Evolutionary conservation across 1,140 invertebrate species (phyloP), one percentile per base, ranked within the genome.

Genomic region (Drosophila tristis): DNA sequence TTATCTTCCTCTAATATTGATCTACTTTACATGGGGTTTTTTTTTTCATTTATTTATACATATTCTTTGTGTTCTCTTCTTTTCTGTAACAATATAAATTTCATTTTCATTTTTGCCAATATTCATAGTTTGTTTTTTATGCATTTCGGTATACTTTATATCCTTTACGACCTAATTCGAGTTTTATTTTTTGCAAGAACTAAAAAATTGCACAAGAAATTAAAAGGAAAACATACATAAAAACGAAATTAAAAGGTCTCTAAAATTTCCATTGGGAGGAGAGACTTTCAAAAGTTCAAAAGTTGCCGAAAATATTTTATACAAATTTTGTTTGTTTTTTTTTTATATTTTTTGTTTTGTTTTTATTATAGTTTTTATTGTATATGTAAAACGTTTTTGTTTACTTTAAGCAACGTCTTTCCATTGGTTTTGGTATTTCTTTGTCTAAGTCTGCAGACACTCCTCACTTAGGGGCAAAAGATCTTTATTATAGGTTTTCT

Each of bases 111-210:
- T 55, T 48, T 57, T 74, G 61, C 65, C 65, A 66, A 58, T 87
- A 59, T 23, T 56, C 26, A 2, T 47, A 15, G 13, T 62, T 56
- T 16, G 26, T 60, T 35, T 58, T 67, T 64, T 58, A 64, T 87
- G 64, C 49, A 57, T 63, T 63, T 82, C 85, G 85, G 79, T 89
- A 89, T 89, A 89, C 84, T 78, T 89, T 77, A 90, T 90, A 90
- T 90, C 85, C 86, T 90, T 90, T 90, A 85, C 70, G 79, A 86
- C 71, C 78, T 82, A 82, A 82, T 79, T 90, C 74, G 71, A 76
- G 56, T 78, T 67, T 51, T 61, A 64, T 55, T 61, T 49, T 77
- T 84, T 67, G 71, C 64, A 72, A 84, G 42, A 82, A 74, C 51
- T 62, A 51, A 78, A 67, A 39, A 82, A 87, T 87, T 87, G 82